Conservation (phyloP, 2,888 invertebrate species). For the Allygus modestus region DNA sequence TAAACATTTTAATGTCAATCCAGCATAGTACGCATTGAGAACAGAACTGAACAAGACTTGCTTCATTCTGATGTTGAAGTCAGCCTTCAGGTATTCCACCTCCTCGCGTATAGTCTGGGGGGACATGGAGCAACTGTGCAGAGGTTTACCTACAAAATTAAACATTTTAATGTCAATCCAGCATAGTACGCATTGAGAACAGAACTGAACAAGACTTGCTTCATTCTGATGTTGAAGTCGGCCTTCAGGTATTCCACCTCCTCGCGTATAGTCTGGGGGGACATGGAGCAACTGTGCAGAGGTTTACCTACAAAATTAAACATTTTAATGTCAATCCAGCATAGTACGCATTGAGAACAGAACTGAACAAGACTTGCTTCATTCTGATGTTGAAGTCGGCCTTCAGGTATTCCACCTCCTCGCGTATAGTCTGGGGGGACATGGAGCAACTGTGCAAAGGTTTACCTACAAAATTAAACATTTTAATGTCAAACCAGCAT, state of each 20-base stretch:
- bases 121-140: slow-evolving; percentile 87
- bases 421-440: slow-evolving; percentile 83
- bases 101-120: slow-evolving; percentile 87
- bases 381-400: slow-evolving; percentile 93
- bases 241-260: slow-evolving; percentile 91
- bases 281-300: slow-evolving; percentile 87
- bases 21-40: slow-evolving; percentile 91
- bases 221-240: slow-evolving; percentile 94
- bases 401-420: slow-evolving; percentile 90
- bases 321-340: slow-evolving; percentile 93
- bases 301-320: slow-evolving; percentile 81
- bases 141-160: slow-evolving; percentile 81
- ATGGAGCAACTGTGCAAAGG: slow-evolving; percentile 88
- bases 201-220: slow-evolving; percentile 91
- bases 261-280: slow-evolving; percentile 83
- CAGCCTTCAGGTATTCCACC: slow-evolving; percentile 88
- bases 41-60: slow-evolving; percentile 92
- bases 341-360: slow-evolving; percentile 91
- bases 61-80: slow-evolving; percentile 94
- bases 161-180: slow-evolving; percentile 92
- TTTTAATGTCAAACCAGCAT: slow-evolving; percentile 92
- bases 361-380: slow-evolving; percentile 92
- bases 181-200: slow-evolving; percentile 94
- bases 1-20: slow-evolving; percentile 93
- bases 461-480: slow-evolving; percentile 84